phyloP scores from a whole-genome alignment of 92 coral and sea anemone genomes.

The Epizoanthus illoricatus region DNA sequence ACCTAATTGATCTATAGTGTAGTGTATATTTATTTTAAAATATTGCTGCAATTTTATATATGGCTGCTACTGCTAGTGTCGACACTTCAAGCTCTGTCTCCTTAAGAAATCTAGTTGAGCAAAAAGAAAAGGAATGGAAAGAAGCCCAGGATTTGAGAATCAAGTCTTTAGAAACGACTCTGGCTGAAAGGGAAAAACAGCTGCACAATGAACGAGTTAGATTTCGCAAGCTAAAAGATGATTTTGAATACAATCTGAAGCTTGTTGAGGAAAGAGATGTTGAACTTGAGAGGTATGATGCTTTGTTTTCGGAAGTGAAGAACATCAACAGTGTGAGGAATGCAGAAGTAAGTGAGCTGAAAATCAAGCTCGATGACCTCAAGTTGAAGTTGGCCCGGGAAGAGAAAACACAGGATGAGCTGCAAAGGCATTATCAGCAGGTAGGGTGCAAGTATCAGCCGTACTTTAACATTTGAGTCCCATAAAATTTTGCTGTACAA shows the following conservation, averaged over 20 bases:
- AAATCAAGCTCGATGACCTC: slow-evolving; percentile 84
- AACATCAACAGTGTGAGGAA: slow-evolving; percentile 64
- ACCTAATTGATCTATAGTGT: not conserved
- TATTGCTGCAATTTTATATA: not conserved
- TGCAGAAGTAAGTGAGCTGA: slow-evolving; percentile 89
- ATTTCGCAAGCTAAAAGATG: slow-evolving; percentile 88
- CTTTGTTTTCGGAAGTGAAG: slow-evolving; percentile 69
- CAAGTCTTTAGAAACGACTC: slow-evolving; percentile 65
- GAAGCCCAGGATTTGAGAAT: slow-evolving; percentile 81
- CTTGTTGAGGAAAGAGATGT: slow-evolving; percentile 82
- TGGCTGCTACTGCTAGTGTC: slow-evolving; percentile 10
- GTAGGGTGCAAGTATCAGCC: slow-evolving; percentile 27
- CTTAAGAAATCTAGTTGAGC: slow-evolving; percentile 74
- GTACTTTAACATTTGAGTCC: no score
- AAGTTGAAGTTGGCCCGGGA: slow-evolving; percentile 68
- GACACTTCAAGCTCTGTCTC: slow-evolving; percentile 2
- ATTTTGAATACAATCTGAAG: slow-evolving; percentile 90
- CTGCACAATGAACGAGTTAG: slow-evolving; percentile 77
- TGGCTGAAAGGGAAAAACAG: slow-evolving; percentile 72
- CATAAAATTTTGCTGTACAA: no score
- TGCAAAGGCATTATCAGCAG: slow-evolving; percentile 86
- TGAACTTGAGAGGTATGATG: slow-evolving; percentile 83
- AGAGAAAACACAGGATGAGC: slow-evolving; percentile 76
- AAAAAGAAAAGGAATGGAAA: slow-evolving; percentile 95
- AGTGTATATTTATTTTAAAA: not conserved